Evolutionary conservation across 1,140 invertebrate genomes (phyloP).

Genomic region (Elysia chlorotica): DNA sequence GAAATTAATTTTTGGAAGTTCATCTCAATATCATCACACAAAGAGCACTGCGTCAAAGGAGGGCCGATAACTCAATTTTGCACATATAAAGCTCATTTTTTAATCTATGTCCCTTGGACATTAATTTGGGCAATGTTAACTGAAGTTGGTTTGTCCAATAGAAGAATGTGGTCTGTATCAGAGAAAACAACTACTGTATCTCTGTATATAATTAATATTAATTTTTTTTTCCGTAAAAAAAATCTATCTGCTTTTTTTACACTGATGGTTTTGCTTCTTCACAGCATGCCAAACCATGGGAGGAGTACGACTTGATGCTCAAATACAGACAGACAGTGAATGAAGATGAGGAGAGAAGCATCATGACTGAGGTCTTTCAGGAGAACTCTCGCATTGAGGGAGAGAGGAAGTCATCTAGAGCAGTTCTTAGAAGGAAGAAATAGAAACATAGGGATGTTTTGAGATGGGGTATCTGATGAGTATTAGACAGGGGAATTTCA

Average conservation of each 20-base stretch:
- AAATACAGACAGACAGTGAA: slow-evolving; percentile 84
- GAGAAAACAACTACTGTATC: neutral
- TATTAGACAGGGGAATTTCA: too few relatives aligned
- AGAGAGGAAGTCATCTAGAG: slow-evolving; percentile 1
- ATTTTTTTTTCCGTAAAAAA: neutral
- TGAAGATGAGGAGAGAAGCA: slow-evolving; percentile 83
- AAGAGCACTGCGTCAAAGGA: too few relatives aligned
- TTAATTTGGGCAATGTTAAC: neutral
- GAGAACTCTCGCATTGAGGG: slow-evolving; percentile 12
- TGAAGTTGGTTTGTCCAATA: too few relatives aligned
- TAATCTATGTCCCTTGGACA: neutral
- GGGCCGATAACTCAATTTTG: too few relatives aligned
- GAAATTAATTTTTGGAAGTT: too few relatives aligned
- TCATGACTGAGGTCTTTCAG: slow-evolving; percentile 73
- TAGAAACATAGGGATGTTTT: neutral
- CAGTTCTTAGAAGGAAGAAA: slow-evolving; percentile 4
- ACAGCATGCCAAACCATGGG: slow-evolving; percentile 70
- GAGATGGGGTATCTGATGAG: neutral
- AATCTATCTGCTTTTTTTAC: neutral
- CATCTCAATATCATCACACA: too few relatives aligned
- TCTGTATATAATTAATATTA: neutral
- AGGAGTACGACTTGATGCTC: slow-evolving; percentile 94
- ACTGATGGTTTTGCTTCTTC: neutral
- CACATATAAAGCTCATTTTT: too few relatives aligned
- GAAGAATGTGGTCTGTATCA: neutral